Conservation (phyloP, 2,888 invertebrate species). For the Harpalus rubripes region DNA sequence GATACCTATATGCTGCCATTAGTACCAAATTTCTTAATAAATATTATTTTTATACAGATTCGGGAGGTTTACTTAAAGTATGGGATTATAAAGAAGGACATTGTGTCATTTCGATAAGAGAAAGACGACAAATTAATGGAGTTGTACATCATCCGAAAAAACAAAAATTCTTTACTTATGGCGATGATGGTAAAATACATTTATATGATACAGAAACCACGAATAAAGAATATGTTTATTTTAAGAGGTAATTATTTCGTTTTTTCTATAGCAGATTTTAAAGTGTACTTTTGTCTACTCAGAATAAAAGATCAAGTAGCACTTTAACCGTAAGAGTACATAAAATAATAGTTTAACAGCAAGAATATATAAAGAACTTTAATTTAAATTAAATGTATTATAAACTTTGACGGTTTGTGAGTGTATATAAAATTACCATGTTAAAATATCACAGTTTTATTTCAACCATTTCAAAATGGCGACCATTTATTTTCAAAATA, state of each 20-base stretch:
- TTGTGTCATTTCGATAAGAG: conserved; percentile 83
- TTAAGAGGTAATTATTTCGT: conserved; percentile 32
- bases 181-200: conserved; percentile 82
- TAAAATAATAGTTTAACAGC: too few species aligned
- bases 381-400: too few species aligned
- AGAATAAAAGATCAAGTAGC: too few species aligned
- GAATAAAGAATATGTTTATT: conserved; percentile 77
- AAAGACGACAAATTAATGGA: conserved; percentile 83
- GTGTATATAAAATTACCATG: too few species aligned
- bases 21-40: background rate
- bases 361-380: too few species aligned
- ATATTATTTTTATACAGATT: conserved; percentile 77
- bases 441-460: too few species aligned
- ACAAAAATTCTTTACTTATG: conserved; percentile 81
- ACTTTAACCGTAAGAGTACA: too few species aligned
- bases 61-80: conserved; percentile 84
- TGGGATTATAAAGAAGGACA: conserved; percentile 84
- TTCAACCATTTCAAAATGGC: too few species aligned
- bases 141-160: conserved; percentile 82
- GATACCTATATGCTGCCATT: conserved; percentile 78
- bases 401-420: too few species aligned
- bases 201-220: conserved; percentile 86
- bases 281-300: too few species aligned
- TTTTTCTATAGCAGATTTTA: too few species aligned
- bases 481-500: too few species aligned